A percentile compares a stretch with the other conserved stretches of the same genome.
These are phyloP conservation scores for Calidris pygmaea DNA, from an alignment of 2,113 vertebrate genomes.

Conservation along the genomic window DNA sequence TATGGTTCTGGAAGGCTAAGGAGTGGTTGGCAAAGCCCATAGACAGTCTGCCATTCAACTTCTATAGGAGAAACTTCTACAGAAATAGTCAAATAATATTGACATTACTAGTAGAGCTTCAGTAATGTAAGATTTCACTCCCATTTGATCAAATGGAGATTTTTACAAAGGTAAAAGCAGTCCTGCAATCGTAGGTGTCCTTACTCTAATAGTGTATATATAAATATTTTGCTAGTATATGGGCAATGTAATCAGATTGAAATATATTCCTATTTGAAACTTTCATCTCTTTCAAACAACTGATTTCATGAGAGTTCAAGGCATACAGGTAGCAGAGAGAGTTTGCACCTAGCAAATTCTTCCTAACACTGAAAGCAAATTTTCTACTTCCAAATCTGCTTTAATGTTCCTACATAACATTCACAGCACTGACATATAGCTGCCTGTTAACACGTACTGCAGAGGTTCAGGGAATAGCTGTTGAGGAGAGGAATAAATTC, in stretches of 20 bases:
- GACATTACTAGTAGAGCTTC: accelerated
- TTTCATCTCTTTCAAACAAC: background rate
- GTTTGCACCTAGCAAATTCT: background rate
- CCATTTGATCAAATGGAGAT: background rate
- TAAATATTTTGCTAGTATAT: background rate
- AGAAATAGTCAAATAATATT: background rate
- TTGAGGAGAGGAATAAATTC: background rate
- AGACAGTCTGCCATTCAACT: background rate
- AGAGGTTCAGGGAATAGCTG: background rate
- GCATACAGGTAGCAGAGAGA: background rate
- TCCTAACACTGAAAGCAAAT: background rate
- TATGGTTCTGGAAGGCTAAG: background rate
- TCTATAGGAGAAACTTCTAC: background rate
- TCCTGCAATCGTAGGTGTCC: background rate
- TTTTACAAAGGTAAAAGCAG: background rate
- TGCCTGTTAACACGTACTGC: background rate
- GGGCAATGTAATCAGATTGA: background rate
- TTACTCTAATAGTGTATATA: background rate
- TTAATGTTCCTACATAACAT: background rate
- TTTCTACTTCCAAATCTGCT: background rate
- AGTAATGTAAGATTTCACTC: background rate
- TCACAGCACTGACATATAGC: background rate
- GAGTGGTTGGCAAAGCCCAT: background rate
- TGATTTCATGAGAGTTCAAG: background rate
- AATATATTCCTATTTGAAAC: background rate